These are phyloP conservation scores for Pollenia angustigena DNA, from an alignment of 2,888 invertebrate species.

Conservation along the genomic window DNA sequence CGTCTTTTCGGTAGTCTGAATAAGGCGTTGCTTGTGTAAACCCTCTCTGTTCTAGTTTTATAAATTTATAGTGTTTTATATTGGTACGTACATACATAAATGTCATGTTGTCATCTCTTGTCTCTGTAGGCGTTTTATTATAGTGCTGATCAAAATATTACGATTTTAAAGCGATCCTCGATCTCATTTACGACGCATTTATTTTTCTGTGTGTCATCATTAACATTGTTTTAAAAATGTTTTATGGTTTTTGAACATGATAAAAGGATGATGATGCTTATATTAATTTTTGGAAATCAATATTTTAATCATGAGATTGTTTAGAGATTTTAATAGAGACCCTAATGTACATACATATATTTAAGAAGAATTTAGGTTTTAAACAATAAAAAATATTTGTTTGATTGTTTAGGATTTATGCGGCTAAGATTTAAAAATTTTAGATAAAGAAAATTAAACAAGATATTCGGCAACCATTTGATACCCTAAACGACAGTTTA, in stretches of 20 bases:
- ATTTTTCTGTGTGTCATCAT: conserved; percentile 47
- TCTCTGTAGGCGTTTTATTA: conserved; percentile 68
- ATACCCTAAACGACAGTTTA: too few relatives aligned
- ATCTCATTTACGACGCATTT: conserved; percentile 46
- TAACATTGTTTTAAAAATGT: conserved; percentile 43
- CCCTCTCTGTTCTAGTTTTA: conserved; percentile 63
- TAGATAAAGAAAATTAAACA: background rate
- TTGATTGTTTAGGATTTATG: background rate
- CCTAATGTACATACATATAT: conserved; percentile 21
- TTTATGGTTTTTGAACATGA: conserved; percentile 4
- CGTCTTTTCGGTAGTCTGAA: conserved; percentile 32
- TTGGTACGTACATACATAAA: conserved; percentile 29
- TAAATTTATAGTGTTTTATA: conserved; percentile 46
- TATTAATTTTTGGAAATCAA: conserved; percentile 51
- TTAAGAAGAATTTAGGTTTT: conserved; percentile 1
- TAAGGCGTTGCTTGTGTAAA: conserved; percentile 59
- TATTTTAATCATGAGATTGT: conserved; percentile 44
- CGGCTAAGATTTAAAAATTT: background rate
- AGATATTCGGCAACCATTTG: too few relatives aligned
- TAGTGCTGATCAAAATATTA: conserved; percentile 53
- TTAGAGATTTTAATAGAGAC: background rate
- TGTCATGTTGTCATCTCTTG: conserved; percentile 39
- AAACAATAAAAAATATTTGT: background rate
- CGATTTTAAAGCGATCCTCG: background rate
- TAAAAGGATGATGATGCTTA: conserved; percentile 17